Evolutionary conservation across 2,113 vertebrate genomes (phyloP).

Genomic region (Upupa epops): DNA sequence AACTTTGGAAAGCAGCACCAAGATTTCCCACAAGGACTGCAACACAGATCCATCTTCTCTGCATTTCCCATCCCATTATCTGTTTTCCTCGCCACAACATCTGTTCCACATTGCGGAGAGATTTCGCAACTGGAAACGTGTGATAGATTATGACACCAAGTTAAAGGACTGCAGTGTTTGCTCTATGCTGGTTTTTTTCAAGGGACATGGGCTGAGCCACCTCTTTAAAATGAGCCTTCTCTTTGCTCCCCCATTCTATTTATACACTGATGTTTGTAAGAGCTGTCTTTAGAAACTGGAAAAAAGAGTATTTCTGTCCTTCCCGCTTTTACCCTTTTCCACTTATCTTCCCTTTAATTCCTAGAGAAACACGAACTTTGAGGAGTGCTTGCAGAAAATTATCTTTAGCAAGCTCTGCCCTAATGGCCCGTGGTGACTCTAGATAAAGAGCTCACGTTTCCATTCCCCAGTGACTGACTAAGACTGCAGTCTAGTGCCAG

Average conservation of each 20-base stretch:
- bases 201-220: neutral
- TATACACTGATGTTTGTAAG: conserved; percentile 33
- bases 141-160: conserved; percentile 40
- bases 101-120: conserved; percentile 29
- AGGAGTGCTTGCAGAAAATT: conserved; percentile 8
- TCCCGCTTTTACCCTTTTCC: conserved; percentile 21
- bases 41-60: neutral
- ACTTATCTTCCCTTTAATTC: conserved; percentile 14
- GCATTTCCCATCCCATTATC: conserved; percentile 31
- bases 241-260: neutral
- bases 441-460: neutral
- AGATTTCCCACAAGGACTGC: conserved; percentile 47
- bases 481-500: neutral
- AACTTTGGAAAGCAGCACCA: conserved; percentile 4
- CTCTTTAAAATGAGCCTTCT: neutral
- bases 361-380: conserved; percentile 15
- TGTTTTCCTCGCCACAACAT: conserved; percentile 57
- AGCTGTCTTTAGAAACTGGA: conserved; percentile 6
- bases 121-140: conserved; percentile 65
- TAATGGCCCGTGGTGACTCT: neutral
- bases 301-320: neutral
- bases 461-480: neutral
- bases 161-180: conserved; percentile 47
- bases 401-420: neutral
- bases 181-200: conserved; percentile 22